Percentiles rank a stretch among this genome's conserved stretches.
These are phyloP conservation scores for Apodemia zela DNA, from an alignment of 2,888 invertebrate genomes.

Conservation along the genomic window DNA sequence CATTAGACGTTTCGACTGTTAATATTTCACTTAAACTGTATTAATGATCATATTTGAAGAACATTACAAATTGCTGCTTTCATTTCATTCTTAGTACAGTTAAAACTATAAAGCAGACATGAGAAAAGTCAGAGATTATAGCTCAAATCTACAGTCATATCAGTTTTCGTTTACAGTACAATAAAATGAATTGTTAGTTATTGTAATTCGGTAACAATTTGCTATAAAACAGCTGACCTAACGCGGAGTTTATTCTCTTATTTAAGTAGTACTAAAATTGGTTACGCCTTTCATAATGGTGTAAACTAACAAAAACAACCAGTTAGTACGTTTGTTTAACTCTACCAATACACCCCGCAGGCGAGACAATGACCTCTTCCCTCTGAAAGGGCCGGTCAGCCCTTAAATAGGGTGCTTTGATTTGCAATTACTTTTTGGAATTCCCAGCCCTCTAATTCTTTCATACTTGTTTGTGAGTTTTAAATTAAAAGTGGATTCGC, in stretches of 20 bases:
- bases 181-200: background rate
- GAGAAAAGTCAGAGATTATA: no score
- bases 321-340: conserved; percentile 6
- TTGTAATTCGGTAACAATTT: background rate
- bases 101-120: no score
- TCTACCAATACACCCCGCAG: conserved; percentile 23
- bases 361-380: conserved; percentile 34
- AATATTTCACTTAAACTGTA: no score
- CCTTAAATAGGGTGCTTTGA: conserved; percentile 38
- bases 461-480: conserved; percentile 17
- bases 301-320: conserved; percentile 10
- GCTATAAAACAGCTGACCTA: background rate
- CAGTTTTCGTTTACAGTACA: no score
- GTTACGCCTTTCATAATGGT: background rate
- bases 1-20: no score
- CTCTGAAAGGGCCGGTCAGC: conserved; percentile 36
- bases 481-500: conserved; percentile 19
- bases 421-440: conserved; percentile 30
- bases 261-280: background rate
- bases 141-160: no score
- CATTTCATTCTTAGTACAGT: no score
- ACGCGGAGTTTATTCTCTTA: background rate
- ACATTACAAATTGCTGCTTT: no score
- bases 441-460: conserved; percentile 17
- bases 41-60: no score